Conservation (phyloP, 2,113 vertebrate species). For the Stercorarius parasiticus region DNA sequence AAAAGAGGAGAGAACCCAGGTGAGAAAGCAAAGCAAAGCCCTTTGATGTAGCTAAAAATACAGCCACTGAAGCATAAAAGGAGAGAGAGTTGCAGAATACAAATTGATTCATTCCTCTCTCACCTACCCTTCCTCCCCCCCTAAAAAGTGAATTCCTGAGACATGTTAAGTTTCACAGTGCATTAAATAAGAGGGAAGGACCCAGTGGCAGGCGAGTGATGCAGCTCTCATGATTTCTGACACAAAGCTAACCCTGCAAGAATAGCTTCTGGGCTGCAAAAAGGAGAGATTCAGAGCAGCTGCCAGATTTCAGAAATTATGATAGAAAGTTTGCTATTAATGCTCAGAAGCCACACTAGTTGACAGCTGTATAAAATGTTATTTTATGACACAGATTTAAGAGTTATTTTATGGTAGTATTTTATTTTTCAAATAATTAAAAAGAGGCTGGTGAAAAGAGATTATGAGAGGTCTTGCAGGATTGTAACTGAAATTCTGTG, state of each 20-base stretch:
- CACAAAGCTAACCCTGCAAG: background rate
- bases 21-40: background rate
- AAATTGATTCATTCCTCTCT: background rate
- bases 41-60: background rate
- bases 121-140: background rate
- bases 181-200: background rate
- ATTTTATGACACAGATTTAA: background rate
- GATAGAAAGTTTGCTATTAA: background rate
- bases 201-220: background rate
- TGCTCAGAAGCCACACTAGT: background rate
- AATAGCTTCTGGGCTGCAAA: background rate
- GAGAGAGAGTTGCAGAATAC: background rate
- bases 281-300: background rate
- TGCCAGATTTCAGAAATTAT: background rate
- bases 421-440: background rate
- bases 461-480: background rate
- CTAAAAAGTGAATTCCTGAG: background rate
- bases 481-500: background rate
- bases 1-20: background rate
- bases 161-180: background rate
- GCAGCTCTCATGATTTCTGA: background rate
- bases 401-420: background rate
- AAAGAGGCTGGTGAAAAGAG: background rate
- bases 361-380: background rate
- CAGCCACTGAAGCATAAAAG: background rate